These are phyloP conservation scores for Sebastes oblongus DNA, from an alignment of 2,797 vertebrate species.

Conservation along the genomic window DNA sequence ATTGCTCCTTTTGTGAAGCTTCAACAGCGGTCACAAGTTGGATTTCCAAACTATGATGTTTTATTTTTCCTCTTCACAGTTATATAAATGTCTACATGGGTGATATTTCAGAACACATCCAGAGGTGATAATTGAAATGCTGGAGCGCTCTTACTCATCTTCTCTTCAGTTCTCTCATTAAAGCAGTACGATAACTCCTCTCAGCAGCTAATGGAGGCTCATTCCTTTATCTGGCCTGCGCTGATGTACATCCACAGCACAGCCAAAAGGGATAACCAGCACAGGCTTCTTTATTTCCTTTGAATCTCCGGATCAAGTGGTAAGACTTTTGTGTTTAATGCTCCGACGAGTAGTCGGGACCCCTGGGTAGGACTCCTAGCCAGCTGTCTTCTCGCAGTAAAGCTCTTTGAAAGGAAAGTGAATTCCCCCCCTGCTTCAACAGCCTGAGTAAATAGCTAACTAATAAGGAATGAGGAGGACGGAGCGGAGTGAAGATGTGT, in stretches of 20 bases:
- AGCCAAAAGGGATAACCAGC: constrained; percentile 54
- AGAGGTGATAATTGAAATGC: constrained; percentile 52
- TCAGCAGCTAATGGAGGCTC: constrained; percentile 41
- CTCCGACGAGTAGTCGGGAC: constrained; percentile 48
- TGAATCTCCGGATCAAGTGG: constrained; percentile 67
- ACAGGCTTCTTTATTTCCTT: constrained; percentile 58
- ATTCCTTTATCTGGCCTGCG: constrained; percentile 38
- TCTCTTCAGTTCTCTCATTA: constrained; percentile 46
- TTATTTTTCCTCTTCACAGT: background rate
- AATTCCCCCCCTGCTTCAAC: constrained; percentile 50
- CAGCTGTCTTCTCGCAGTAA: constrained; percentile 51
- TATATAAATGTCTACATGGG: background rate
- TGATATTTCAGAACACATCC: constrained; percentile 30
- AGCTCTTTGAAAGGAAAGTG: constrained; percentile 66
- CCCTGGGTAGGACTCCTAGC: constrained; percentile 51
- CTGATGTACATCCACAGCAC: constrained; percentile 49
- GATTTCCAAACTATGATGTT: background rate
- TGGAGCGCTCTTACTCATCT: constrained; percentile 16
- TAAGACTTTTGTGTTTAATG: constrained; percentile 63
- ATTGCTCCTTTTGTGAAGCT: constrained; percentile 1
- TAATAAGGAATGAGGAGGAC: constrained; percentile 50
- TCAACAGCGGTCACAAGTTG: background rate
- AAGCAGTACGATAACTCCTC: constrained; percentile 33
- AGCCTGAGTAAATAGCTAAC: constrained; percentile 58
- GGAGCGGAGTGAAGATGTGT: constrained; percentile 28